Percentiles rank a stretch among this genome's conserved stretches.
phyloP scores from a whole-genome alignment of 1,140 invertebrate species.

The Mesaphorura yosii region DNA sequence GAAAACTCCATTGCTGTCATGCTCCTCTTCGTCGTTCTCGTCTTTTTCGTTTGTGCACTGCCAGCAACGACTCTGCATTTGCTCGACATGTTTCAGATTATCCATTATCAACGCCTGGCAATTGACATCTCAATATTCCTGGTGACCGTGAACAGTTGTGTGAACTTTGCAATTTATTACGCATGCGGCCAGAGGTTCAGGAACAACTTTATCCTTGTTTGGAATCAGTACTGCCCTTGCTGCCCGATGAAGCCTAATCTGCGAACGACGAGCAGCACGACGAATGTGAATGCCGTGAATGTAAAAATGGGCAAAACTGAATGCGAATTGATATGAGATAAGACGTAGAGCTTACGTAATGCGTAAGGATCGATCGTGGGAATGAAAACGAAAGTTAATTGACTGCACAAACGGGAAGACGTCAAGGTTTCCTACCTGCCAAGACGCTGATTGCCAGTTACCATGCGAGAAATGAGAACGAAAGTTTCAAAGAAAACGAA shows the following conservation, averaged over 20 bases:
- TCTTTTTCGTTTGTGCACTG: constrained; percentile 44
- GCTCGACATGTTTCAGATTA: constrained; percentile 32
- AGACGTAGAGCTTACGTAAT: too few species aligned
- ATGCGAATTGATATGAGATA: too few species aligned
- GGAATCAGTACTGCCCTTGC: constrained; percentile 6
- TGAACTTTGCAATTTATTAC: constrained; percentile 50
- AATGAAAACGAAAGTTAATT: too few species aligned
- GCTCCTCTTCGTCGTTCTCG: constrained; percentile 43
- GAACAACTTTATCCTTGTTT: background rate
- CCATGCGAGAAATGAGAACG: too few species aligned
- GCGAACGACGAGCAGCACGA: too few species aligned
- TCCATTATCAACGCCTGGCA: constrained; percentile 19
- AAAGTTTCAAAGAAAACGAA: too few species aligned
- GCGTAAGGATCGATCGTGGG: too few species aligned
- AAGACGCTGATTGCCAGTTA: too few species aligned
- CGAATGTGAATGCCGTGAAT: too few species aligned
- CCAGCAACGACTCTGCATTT: constrained; percentile 43
- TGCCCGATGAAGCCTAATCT: background rate
- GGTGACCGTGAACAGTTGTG: constrained; percentile 47
- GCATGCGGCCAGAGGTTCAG: constrained; percentile 48
- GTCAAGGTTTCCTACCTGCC: too few species aligned
- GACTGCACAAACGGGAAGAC: too few species aligned
- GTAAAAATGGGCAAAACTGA: too few species aligned
- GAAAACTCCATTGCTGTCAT: constrained; percentile 41
- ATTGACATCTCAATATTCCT: constrained; percentile 41